Percentiles rank a stretch among this genome's conserved stretches.
Conservation (phyloP, 2,797 vertebrate genomes). For the Buphagus erythrorhynchus region DNA sequence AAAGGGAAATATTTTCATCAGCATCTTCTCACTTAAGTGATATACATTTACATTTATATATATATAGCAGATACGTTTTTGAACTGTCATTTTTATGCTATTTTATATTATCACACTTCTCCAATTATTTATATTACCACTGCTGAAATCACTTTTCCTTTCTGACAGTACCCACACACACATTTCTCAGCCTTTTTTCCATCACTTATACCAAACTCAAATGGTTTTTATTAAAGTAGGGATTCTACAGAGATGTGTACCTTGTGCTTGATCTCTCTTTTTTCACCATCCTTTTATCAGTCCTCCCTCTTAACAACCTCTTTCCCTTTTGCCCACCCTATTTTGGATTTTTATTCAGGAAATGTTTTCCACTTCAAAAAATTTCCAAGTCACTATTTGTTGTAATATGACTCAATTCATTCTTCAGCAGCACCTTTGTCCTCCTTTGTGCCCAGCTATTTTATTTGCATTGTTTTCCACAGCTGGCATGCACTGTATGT, state of each 20-base stretch:
- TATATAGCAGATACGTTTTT: not conserved
- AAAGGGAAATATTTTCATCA: not conserved
- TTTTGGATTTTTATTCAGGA: not conserved
- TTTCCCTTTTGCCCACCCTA: not conserved
- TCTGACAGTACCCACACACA: not conserved
- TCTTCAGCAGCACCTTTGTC: not conserved
- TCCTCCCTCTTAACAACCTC: not conserved
- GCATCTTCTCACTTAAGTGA: not conserved
- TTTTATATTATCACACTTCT: not conserved
- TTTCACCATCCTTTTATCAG: not conserved
- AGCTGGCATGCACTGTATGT: not conserved
- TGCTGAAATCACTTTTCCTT: not conserved
- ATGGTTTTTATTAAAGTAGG: not conserved
- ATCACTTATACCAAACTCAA: not conserved
- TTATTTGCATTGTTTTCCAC: not conserved
- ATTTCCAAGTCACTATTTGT: not conserved
- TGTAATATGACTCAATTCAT: not conserved
- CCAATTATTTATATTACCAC: not conserved
- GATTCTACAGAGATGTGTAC: not conserved
- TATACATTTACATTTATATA: not conserved
- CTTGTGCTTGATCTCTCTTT: not conserved
- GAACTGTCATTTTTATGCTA: not conserved
- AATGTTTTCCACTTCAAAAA: not conserved
- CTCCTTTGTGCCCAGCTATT: not conserved
- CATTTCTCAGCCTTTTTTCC: not conserved